Evolutionary conservation across 2,888 invertebrate genomes (phyloP), one percentile per base, ranked within the genome.

Genomic region (Protophormia terraenovae): DNA sequence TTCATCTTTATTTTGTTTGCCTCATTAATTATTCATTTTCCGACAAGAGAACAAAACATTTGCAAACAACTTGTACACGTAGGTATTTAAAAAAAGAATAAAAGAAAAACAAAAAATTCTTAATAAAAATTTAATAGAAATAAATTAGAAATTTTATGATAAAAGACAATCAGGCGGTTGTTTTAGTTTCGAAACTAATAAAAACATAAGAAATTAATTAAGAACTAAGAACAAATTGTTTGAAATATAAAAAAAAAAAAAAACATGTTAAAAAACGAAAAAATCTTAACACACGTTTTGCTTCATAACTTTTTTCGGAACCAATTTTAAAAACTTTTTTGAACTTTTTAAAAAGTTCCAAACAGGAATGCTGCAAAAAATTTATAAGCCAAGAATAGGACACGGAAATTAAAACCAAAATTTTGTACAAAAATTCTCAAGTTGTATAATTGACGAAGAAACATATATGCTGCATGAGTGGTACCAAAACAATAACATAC

Each of bases 1-100:
- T 24, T 27, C 38, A 16, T 16, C 24, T 58, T 45, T 29, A 5
- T 29, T 45, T 29, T 45, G 24, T 16, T 58, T 27, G 10, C 27
- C 12, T 55, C 41, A 72, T 72, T 58, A 58, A 72, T 55, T 72
- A 72, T 72, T 72, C 29, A 58, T 19, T 72, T 71, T 41, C 12
- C 71, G 27, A 38, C 55, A 38, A 41, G 16, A 58, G 12, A 55
- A 58, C 41, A 58, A 58, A 29, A 41, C 14, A 32, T 50, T 32
- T 67, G 8, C 38, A 24, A 66, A 66, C 22, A 69, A 24, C 50
- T 38, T 14, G 35, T 35, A 38, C 14, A 2, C 16, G 27, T 10
- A 62, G 5, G 1, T 55, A 62, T 64, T n/a, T 7, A 19, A 1
- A 67, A 32, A 29, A 47, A 32, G n/a, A n/a, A n/a, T n/a, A 35